Percentiles rank a stretch among this genome's conserved stretches.
Conservation (phyloP, 2,888 invertebrate genomes). For the Drosophila borborema region DNA sequence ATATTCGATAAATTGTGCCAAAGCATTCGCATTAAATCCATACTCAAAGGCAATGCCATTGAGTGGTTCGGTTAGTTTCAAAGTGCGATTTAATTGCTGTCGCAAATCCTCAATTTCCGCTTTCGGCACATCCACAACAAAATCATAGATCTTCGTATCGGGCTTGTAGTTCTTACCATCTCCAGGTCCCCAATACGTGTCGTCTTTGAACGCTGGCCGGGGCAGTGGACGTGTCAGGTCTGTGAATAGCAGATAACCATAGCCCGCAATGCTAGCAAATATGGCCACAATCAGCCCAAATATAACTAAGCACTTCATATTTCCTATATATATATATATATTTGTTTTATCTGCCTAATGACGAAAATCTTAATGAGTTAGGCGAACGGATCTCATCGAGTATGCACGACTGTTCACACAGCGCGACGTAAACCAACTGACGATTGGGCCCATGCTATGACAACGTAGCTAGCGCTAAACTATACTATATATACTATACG, state of each 20-base stretch:
- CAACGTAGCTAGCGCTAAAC: neutral
- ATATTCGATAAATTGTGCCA: conserved; percentile 89
- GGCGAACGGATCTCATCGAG: conserved; percentile 2
- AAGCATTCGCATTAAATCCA: conserved; percentile 91
- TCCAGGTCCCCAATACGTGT: conserved; percentile 84
- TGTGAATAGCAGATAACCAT: conserved; percentile 68
- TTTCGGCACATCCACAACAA: conserved; percentile 62
- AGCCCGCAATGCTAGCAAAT: conserved; percentile 61
- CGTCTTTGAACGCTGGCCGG: conserved; percentile 77
- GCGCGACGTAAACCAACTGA: conserved; percentile 46
- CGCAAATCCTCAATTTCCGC: conserved; percentile 87
- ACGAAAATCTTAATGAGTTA: conserved; percentile 34
- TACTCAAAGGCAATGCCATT: conserved; percentile 91
- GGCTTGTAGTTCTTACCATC: conserved; percentile 74
- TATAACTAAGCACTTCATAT: conserved; percentile 69
- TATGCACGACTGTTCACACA: conserved; percentile 31
- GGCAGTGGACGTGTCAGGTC: conserved; percentile 78
- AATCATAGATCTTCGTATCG: conserved; percentile 76
- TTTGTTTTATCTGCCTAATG: conserved; percentile 36
- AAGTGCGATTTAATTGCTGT: conserved; percentile 86
- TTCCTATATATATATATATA: neutral
- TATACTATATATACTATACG: conserved; percentile 9
- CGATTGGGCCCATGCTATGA: neutral
- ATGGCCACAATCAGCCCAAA: conserved; percentile 70
- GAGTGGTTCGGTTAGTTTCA: conserved; percentile 87